These are phyloP conservation scores for Empidonax alnorum DNA, from an alignment of 2,113 vertebrate species.

Conservation along the genomic window DNA sequence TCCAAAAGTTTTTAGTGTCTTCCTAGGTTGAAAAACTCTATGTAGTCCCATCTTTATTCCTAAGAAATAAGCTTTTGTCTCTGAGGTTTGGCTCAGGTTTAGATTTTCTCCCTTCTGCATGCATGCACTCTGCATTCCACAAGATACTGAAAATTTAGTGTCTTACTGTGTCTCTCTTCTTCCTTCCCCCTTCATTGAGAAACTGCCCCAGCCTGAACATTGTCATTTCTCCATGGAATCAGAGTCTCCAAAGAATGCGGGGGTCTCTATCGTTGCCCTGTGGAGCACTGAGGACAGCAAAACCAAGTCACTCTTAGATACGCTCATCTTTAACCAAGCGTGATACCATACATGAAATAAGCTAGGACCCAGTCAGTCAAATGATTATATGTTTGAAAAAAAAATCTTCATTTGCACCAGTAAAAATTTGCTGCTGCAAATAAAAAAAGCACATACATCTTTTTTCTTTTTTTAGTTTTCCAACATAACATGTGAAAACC, in stretches of 20 bases:
- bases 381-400: not conserved
- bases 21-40: not conserved
- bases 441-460: not conserved
- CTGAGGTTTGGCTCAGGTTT: not conserved
- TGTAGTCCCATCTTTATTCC: not conserved
- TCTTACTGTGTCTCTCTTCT: not conserved
- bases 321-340: not conserved
- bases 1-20: not conserved
- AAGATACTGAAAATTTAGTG: not conserved
- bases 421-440: not conserved
- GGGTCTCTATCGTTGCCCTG: accelerated
- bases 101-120: not conserved
- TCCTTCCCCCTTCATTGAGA: not conserved
- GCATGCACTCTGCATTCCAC: not conserved
- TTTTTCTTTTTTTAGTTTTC: not conserved
- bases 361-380: not conserved
- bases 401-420: not conserved
- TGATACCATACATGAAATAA: not conserved
- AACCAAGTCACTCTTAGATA: not conserved
- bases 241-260: not conserved
- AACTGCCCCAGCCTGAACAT: not conserved
- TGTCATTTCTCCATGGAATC: not conserved
- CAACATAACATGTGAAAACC: not conserved
- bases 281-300: not conserved
- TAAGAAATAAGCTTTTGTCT: not conserved